These are phyloP conservation scores for Prorops nasuta DNA, from an alignment of 1,140 invertebrate genomes.

Conservation along the genomic window DNA sequence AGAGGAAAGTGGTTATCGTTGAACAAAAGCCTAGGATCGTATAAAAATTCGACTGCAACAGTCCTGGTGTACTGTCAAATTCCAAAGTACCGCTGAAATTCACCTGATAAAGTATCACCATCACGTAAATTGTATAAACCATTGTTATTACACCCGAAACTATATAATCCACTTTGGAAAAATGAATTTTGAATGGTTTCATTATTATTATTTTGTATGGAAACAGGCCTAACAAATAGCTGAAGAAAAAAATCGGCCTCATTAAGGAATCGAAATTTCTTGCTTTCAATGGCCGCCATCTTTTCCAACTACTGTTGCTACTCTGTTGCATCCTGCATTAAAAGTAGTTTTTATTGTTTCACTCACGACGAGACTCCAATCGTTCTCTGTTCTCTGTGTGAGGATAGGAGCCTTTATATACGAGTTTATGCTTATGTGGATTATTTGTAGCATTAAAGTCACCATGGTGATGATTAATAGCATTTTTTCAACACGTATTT, in stretches of 20 bases:
- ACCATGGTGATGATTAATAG: conserved; percentile 17
- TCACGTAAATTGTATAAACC: background rate
- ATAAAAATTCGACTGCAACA: conserved; percentile 35
- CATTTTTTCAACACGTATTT: no score
- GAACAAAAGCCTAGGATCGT: conserved; percentile 15
- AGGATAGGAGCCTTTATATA: no score
- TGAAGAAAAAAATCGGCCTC: conserved; percentile 21
- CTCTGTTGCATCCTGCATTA: no score
- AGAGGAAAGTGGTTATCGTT: conserved; percentile 14
- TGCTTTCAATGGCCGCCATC: conserved; percentile 21
- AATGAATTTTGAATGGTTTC: conserved; percentile 1
- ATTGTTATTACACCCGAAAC: conserved; percentile 14
- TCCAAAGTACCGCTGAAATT: conserved; percentile 14
- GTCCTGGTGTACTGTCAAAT: conserved; percentile 14
- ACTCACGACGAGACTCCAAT: no score
- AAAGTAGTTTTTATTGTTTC: no score
- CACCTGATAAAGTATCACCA: conserved; percentile 23
- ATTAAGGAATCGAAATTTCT: conserved; percentile 28
- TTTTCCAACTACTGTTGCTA: no score
- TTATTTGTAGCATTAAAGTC: conserved; percentile 18
- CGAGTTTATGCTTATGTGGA: no score
- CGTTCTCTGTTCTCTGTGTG: no score
- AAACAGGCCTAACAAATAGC: conserved; percentile 22
- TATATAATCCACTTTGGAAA: conserved; percentile 7
- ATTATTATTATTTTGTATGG: conserved; percentile 22